These are phyloP conservation scores for Nomada flava DNA, from an alignment of 2,888 invertebrate species.

Conservation along the genomic window DNA sequence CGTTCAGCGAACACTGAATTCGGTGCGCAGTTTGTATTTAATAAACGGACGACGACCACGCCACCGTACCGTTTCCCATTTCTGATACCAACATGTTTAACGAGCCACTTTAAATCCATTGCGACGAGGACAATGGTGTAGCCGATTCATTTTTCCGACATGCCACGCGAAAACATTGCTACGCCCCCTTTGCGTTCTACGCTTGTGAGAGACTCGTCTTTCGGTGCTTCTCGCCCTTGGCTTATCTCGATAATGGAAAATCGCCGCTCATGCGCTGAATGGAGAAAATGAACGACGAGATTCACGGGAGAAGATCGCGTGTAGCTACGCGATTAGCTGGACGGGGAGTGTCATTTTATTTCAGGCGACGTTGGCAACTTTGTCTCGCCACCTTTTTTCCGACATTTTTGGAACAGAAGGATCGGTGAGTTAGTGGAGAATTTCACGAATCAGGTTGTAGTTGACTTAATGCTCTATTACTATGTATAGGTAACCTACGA, in stretches of 20 bases:
- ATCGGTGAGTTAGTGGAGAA: neutral
- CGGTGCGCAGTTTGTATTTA: slow-evolving; percentile 60
- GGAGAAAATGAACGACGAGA: neutral
- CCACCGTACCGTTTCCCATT: slow-evolving; percentile 46
- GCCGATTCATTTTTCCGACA: too few relatives aligned
- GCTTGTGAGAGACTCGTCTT: slow-evolving; percentile 37
- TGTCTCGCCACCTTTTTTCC: neutral
- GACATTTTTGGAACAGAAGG: neutral
- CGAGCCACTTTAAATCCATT: slow-evolving; percentile 2
- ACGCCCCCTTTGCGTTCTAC: slow-evolving; percentile 30
- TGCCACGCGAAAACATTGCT: neutral
- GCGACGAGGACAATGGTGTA: neutral
- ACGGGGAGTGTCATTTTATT: neutral
- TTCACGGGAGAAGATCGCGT: slow-evolving; percentile 5
- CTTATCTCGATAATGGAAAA: slow-evolving; percentile 23
- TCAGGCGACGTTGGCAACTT: neutral
- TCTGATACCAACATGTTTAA: slow-evolving; percentile 5
- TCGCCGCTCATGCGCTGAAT: slow-evolving; percentile 5
- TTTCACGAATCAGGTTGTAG: neutral
- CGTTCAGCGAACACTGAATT: slow-evolving; percentile 63
- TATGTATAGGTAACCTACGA: neutral
- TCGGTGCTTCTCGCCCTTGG: neutral
- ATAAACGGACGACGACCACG: slow-evolving; percentile 53
- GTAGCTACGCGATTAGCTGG: neutral
- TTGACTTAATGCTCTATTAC: neutral